Conservation (phyloP, 2,888 invertebrate species). For the Phanerotoma sp. region DNA sequence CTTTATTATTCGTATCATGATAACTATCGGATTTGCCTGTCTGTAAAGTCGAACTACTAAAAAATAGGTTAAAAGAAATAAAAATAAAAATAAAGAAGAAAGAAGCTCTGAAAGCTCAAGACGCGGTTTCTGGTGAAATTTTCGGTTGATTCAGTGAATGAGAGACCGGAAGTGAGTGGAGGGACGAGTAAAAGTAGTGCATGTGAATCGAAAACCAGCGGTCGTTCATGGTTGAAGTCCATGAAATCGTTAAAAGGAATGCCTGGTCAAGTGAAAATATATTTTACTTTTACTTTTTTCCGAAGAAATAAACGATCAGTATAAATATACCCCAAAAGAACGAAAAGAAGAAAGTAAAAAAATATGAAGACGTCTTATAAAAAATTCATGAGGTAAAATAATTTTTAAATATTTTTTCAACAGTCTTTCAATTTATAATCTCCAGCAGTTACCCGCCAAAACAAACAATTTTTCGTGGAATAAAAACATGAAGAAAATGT, state of each 20-base stretch:
- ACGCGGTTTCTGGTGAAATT: slow-evolving; percentile 39
- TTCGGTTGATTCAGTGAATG: slow-evolving; percentile 39
- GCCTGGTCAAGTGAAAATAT: slow-evolving; percentile 51
- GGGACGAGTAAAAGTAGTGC: slow-evolving; percentile 33
- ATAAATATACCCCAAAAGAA: background rate
- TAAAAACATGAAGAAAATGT: slow-evolving; percentile 1
- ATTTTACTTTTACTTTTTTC: slow-evolving; percentile 23
- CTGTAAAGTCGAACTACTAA: no score
- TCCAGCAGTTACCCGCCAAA: no score
- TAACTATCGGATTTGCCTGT: no score
- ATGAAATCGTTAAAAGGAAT: slow-evolving; percentile 55
- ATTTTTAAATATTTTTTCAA: slow-evolving; percentile 2
- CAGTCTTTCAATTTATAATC: slow-evolving; percentile 3
- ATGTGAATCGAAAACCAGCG: slow-evolving; percentile 28
- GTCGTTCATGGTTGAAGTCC: slow-evolving; percentile 36
- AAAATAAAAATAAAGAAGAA: background rate
- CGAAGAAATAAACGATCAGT: background rate
- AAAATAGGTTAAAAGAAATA: slow-evolving; percentile 7
- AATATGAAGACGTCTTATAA: background rate
- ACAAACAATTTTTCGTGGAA: slow-evolving; percentile 5
- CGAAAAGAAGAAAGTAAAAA: slow-evolving; percentile 3
- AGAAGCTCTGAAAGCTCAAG: slow-evolving; percentile 3
- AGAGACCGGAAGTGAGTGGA: slow-evolving; percentile 38
- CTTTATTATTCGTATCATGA: no score
- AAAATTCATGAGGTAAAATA: slow-evolving; percentile 3